Base-by-base conservation (phyloP, 1,140 invertebrate genomes). In the Orius laevigatus region DNA sequence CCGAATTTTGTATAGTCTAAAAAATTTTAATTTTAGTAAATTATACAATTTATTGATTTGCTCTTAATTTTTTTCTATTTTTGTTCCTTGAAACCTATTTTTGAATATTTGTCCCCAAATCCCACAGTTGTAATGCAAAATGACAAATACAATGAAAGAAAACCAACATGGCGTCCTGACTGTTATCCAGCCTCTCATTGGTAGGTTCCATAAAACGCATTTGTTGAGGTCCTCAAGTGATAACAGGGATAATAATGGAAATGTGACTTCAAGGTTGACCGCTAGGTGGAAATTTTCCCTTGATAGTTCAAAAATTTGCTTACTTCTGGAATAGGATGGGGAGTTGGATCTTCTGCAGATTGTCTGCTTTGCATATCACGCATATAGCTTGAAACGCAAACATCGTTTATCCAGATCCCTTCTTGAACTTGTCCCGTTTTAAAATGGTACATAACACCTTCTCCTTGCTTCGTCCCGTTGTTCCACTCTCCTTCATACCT, bases 401-500 rank as follows among this genome's bases (percentile, higher is more conserved):
- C 50, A 54, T 70, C 66, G 19, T 63, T 48, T 5, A 51, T 33
- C 75, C 75, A 78, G 42, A 66, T 59, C 4, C 75, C 75, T 52
- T 70, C 64, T 54, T 78, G 74, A 32, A 75, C 52, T 57, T 76
- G 74, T 0, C 74, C 75, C 1, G 62, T 75, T 42, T 64, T 56
- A 48, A 76, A 60, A 57, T 78, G 73, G 58, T 72, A 74, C 60
- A 68, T 78, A 15, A 63, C 61, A 5, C 76, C 76, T 11, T 62
- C 54, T 1, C 76, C 76, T 54, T 71, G 60, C 57, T 74, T 78
- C 32, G 63, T 50, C 50, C 71, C 70, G 9, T 63, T 56, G 11
- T 61, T 49, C 67, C 73, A 78, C 34, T 67, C 55, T 1, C 76
- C 76, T 61, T 78, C 74, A 54, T 75, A 79, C 19, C 71, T 63